phyloP scores from a whole-genome alignment of 2,888 invertebrate species.

The Heliconius erato region DNA sequence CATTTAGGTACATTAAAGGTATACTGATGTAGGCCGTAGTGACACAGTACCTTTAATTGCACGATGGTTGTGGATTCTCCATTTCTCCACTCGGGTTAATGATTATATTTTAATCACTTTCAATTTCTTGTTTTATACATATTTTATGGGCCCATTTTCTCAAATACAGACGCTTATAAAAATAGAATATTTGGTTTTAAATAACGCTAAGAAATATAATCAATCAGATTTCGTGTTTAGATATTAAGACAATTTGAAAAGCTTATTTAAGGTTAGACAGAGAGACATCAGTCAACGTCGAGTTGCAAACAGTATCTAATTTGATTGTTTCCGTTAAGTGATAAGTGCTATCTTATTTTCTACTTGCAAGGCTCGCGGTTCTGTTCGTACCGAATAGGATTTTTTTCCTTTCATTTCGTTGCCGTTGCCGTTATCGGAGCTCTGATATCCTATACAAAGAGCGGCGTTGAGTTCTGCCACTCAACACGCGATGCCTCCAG shows the following conservation, averaged over 20 bases:
- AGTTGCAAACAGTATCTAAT: conserved; percentile 2
- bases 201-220: neutral
- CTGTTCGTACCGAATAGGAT: neutral
- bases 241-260: conserved; percentile 1
- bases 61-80: too few relatives aligned
- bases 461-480: too few relatives aligned
- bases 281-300: conserved; percentile 18
- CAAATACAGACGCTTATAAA: too few relatives aligned
- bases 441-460: too few relatives aligned
- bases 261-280: neutral
- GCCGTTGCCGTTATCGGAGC: neutral
- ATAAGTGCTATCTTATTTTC: neutral
- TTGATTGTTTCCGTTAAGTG: conserved; percentile 1
- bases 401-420: neutral
- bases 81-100: too few relatives aligned
- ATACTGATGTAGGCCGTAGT: neutral
- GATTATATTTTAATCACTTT: too few relatives aligned
- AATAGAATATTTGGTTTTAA: neutral
- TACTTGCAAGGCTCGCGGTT: neutral
- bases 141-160: too few relatives aligned
- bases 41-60: too few relatives aligned
- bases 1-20: conserved; percentile 5
- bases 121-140: too few relatives aligned
- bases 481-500: too few relatives aligned
- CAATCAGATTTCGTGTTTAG: conserved; percentile 4